These are phyloP conservation scores for Drosophila phalerata DNA, from an alignment of 2,888 invertebrate species.

Conservation along the genomic window DNA sequence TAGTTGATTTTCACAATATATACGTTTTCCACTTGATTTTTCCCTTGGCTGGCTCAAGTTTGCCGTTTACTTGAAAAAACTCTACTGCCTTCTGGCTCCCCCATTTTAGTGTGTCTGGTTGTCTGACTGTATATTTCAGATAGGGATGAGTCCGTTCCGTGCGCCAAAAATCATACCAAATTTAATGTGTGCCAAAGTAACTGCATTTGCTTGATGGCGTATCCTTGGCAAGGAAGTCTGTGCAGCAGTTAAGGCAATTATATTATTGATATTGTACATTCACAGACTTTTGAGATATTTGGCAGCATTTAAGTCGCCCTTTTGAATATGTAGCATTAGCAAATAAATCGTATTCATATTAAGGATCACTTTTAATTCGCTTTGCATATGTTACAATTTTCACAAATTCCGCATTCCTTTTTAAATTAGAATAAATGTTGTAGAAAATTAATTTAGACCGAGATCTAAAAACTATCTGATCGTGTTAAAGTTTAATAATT, in stretches of 20 bases:
- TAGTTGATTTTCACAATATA: slow-evolving; percentile 77
- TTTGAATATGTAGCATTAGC: slow-evolving; percentile 6
- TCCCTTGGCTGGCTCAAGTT: slow-evolving; percentile 53
- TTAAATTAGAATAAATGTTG: no score
- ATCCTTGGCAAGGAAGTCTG: slow-evolving; percentile 25
- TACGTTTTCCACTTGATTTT: slow-evolving; percentile 76
- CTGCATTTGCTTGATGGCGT: slow-evolving; percentile 54
- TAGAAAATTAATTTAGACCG: no score
- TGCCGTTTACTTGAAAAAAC: slow-evolving; percentile 7
- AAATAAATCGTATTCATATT: no score
- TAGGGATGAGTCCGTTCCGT: background rate
- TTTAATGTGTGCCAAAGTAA: slow-evolving; percentile 63
- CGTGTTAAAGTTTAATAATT: no score
- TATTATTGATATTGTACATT: slow-evolving; percentile 44
- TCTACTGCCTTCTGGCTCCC: slow-evolving; percentile 5
- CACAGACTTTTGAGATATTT: slow-evolving; percentile 15
- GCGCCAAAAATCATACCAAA: slow-evolving; percentile 60
- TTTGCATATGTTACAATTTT: no score
- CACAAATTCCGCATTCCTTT: no score
- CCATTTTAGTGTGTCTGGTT: background rate
- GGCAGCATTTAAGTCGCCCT: slow-evolving; percentile 5
- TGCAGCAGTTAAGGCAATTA: slow-evolving; percentile 51
- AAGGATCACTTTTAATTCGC: no score
- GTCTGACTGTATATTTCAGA: background rate
- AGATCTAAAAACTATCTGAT: no score